Percentiles rank a stretch among this genome's conserved stretches.
Conservation (phyloP, 2,113 vertebrate species). For the Acanthisitta chloris region DNA sequence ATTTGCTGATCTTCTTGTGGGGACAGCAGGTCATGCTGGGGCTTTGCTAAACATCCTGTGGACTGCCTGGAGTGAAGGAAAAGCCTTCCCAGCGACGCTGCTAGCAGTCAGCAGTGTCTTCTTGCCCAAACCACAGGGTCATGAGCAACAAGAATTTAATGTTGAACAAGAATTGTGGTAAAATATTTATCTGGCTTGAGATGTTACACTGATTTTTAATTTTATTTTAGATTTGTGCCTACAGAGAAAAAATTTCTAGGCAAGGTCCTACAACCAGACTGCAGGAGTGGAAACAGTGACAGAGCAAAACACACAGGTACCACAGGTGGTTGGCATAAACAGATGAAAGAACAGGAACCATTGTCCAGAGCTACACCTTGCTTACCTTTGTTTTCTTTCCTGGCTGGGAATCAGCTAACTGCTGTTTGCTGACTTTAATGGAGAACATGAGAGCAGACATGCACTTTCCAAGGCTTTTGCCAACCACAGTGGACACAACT, state of each 20-base stretch:
- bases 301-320: neutral
- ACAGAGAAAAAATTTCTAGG: neutral
- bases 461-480: neutral
- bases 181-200: neutral
- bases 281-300: neutral
- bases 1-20: neutral
- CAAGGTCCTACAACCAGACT: neutral
- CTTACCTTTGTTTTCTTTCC: neutral
- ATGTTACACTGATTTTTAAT: neutral
- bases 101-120: neutral
- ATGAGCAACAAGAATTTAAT: neutral
- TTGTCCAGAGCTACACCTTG: neutral
- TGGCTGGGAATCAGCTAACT: neutral
- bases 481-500: accelerated
- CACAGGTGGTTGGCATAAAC: neutral
- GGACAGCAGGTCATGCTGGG: neutral
- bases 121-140: neutral
- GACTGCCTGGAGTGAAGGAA: neutral
- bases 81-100: neutral
- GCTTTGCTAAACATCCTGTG: neutral
- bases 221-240: neutral
- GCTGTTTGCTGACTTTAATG: neutral
- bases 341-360: accelerated
- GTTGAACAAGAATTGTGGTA: neutral
- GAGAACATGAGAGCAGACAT: neutral